Conservation (phyloP, 2,888 invertebrate species). For the Operophtera brumata region DNA sequence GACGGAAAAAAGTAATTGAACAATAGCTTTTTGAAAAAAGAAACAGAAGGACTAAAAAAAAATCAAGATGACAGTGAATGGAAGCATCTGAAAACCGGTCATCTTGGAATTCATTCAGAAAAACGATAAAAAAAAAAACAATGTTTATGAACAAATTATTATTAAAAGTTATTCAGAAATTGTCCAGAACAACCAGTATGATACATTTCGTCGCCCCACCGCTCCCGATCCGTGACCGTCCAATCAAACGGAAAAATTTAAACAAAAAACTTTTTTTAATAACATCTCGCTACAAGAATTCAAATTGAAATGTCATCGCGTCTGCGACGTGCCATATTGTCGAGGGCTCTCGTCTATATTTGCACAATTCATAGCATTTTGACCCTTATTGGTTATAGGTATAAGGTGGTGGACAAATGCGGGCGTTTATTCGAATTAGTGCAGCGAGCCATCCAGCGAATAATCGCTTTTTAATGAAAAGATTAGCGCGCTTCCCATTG, state of each 20-base stretch:
- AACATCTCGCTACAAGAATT: constrained; percentile 67
- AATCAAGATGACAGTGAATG: too few species aligned
- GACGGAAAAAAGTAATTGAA: too few species aligned
- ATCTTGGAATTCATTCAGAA: too few species aligned
- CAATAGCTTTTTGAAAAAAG: too few species aligned
- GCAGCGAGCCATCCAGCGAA: constrained; percentile 73
- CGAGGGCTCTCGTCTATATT: constrained; percentile 35
- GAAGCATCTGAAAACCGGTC: too few species aligned
- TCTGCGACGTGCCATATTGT: constrained; percentile 64
- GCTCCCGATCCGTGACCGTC: constrained; percentile 27
- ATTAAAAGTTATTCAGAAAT: neutral
- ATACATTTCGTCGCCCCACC: constrained; percentile 20
- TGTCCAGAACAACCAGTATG: neutral
- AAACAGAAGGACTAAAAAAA: too few species aligned
- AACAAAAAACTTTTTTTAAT: constrained; percentile 59
- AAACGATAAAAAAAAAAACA: too few species aligned
- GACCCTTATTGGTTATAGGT: constrained; percentile 31
- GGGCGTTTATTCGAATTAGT: constrained; percentile 70
- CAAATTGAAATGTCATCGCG: constrained; percentile 78
- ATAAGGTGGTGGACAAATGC: constrained; percentile 36
- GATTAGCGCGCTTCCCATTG: constrained; percentile 72
- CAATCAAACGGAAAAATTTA: constrained; percentile 48
- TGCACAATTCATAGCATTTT: constrained; percentile 31
- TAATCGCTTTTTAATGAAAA: constrained; percentile 81
- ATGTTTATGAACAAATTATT: too few species aligned